phyloP scores from a whole-genome alignment of 2,113 vertebrate genomes.

The Menura novaehollandiae region DNA sequence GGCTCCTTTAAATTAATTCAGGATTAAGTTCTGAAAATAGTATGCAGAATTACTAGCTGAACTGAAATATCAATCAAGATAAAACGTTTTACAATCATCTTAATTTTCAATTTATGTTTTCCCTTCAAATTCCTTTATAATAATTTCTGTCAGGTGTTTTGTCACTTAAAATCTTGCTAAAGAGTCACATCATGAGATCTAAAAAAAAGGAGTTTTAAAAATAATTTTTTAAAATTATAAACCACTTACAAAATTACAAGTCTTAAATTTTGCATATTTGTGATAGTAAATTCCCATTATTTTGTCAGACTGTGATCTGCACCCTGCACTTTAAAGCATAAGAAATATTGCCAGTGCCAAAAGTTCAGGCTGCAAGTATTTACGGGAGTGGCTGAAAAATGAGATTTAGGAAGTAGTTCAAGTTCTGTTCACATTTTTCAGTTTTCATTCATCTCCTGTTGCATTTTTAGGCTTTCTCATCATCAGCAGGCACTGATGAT shows the following conservation, averaged over 20 bases:
- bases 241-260: background rate
- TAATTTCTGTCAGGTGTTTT: background rate
- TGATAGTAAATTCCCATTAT: background rate
- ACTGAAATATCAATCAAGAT: background rate
- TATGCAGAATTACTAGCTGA: background rate
- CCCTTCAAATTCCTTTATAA: background rate
- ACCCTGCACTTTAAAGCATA: background rate
- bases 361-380: conserved; percentile 47
- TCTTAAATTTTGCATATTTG: background rate
- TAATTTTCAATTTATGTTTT: background rate
- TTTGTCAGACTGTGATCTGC: background rate
- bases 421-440: conserved; percentile 47
- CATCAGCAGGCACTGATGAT: background rate
- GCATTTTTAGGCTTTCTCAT: conserved; percentile 13
- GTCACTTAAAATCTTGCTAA: too few relatives aligned
- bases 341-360: background rate
- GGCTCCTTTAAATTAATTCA: background rate
- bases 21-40: background rate
- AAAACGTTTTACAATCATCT: background rate
- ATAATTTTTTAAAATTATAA: background rate
- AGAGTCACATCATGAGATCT: background rate
- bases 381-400: conserved; percentile 22
- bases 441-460: conserved; percentile 39
- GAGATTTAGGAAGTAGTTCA: conserved; percentile 22
- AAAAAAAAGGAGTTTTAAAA: background rate